Base-by-base conservation (phyloP, 2,113 vertebrate species). In the Otus sunia region DNA sequence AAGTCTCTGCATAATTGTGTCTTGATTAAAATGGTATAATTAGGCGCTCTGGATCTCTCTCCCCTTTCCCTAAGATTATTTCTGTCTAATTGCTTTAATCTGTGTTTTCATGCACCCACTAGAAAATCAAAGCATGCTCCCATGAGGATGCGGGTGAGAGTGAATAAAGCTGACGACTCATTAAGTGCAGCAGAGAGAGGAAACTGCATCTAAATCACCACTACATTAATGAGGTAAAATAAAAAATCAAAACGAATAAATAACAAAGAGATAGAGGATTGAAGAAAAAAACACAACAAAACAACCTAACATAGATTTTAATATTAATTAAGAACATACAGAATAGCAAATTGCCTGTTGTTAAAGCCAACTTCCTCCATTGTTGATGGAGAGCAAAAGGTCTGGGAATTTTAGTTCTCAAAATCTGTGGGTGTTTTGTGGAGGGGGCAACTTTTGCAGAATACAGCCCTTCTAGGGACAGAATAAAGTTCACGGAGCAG, bases 61-160 rank as follows among this genome's bases (percentile, higher is more conserved):
- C 96, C 96, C 94, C 97, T 96, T 95, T 94, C 93, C 97, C 96
- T 97, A 96, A 73, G 91, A 96, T 94, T 98, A 97, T 97, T 98
- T 96, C 89, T 97, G 89, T 97, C 97, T 97, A 97, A 98, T 97
- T 97, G 97, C 97, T 97, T 96, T 98, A 96, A 98, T 98, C 97
- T 97, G 97, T 97, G 96, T 97, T 98, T 97, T 97, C 97, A 97
- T 53, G 86, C 74, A 85, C 96, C 96, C 56, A 62, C 92, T 97
- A 97, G 97, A 96, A 97, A 97, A 97, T 91, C 96, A 97, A 97
- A 98, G 97, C 96, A 53, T 93, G 96, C 95, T 97, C 97, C 96
- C 92, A 79, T 45, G 86, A 96, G 95, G 94, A 97, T 5, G 67
- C 83, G 78, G 92, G 96, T 91, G 96, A 97, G 95, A 96, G 97